Conservation (phyloP, 2,888 invertebrate species). For the Psylliodes chrysocephalus region DNA sequence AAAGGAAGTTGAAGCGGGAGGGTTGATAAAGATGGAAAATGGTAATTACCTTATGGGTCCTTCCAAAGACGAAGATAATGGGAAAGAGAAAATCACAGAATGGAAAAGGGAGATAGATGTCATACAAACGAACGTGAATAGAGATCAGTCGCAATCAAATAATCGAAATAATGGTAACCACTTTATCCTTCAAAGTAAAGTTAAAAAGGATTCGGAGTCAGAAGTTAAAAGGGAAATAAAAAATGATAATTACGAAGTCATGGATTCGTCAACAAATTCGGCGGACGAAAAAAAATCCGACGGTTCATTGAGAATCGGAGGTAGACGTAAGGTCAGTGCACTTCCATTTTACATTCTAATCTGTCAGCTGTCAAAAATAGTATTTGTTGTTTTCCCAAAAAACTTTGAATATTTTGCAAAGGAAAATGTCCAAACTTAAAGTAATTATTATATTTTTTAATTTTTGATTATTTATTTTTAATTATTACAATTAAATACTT, state of each 20-base stretch:
- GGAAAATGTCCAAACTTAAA: conserved; percentile 43
- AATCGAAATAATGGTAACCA: conserved; percentile 33
- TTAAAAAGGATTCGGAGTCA: conserved; percentile 26
- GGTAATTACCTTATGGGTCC: conserved; percentile 77
- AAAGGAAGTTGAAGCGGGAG: conserved; percentile 76
- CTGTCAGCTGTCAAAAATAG: conserved; percentile 32
- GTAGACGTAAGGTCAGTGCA: conserved; percentile 67
- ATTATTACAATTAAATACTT: neutral
- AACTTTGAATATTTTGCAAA: conserved; percentile 5
- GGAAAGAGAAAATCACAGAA: conserved; percentile 37
- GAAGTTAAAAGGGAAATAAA: conserved; percentile 34
- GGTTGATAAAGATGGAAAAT: conserved; percentile 74
- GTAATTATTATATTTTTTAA: conserved; percentile 29
- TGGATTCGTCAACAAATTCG: conserved; percentile 48
- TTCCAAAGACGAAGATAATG: conserved; percentile 57
- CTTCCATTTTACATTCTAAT: conserved; percentile 28
- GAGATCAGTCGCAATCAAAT: conserved; percentile 30
- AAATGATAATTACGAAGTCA: conserved; percentile 44
- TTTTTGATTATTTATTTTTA: conserved; percentile 10
- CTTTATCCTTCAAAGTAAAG: conserved; percentile 37
- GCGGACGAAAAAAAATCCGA: conserved; percentile 51
- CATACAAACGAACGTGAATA: conserved; percentile 33
- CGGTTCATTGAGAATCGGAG: conserved; percentile 67
- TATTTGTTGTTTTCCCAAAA: conserved; percentile 5
- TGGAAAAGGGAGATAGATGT: conserved; percentile 42